A percentile compares a stretch with the other conserved stretches of the same genome.
phyloP scores from a whole-genome alignment of 2,797 vertebrate genomes.

The Poeciliopsis infans region DNA sequence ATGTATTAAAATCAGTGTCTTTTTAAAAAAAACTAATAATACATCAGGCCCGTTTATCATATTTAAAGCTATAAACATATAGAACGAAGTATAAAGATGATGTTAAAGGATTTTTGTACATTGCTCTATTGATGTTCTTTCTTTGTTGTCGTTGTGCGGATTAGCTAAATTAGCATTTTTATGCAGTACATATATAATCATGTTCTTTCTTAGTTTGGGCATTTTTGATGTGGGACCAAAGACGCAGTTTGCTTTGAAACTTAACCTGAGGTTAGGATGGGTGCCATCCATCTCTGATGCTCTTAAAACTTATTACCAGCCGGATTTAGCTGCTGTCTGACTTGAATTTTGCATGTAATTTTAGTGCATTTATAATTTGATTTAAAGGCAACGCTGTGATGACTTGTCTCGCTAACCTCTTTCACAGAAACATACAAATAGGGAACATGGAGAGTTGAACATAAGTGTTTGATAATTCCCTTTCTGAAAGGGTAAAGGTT shows the following conservation, averaged over 20 bases:
- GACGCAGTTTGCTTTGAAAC: not conserved
- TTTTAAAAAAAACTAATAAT: not conserved
- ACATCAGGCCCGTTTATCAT: not conserved
- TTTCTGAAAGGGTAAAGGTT: not conserved
- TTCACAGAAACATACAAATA: not conserved
- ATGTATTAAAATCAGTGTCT: slow-evolving; percentile 21
- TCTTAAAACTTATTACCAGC: not conserved
- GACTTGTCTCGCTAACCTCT: not conserved
- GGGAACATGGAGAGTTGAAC: not conserved
- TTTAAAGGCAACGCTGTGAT: not conserved
- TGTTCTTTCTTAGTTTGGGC: not conserved
- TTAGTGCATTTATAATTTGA: not conserved
- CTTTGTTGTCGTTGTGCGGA: not conserved
- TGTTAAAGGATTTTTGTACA: not conserved
- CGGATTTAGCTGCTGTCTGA: not conserved
- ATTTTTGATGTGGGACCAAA: not conserved
- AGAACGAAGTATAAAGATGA: not conserved
- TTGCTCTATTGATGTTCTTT: not conserved
- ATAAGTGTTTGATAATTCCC: not conserved
- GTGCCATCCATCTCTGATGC: not conserved
- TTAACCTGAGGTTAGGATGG: not conserved
- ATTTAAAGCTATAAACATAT: not conserved
- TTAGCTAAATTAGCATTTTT: not conserved
- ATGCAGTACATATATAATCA: not conserved
- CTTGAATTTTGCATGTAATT: not conserved